Conservation (phyloP, 2,113 vertebrate species). For the Cyanoderma ruficeps region DNA sequence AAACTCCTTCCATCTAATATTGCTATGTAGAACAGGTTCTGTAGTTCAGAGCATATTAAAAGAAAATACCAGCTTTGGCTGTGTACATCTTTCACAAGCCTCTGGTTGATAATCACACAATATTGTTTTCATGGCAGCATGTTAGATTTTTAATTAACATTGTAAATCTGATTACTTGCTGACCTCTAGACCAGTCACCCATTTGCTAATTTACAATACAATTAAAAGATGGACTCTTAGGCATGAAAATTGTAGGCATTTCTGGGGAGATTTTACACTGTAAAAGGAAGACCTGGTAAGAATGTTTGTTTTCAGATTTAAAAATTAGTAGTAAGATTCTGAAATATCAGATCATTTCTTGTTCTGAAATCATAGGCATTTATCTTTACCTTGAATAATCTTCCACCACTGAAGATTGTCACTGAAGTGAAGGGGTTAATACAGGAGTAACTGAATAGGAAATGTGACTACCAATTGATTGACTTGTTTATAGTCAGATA, state of each 20-base stretch:
- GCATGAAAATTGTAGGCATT: not conserved
- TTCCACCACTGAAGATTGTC: fast-evolving
- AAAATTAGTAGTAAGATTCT: not conserved
- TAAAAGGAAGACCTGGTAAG: not conserved
- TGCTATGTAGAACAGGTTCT: not conserved
- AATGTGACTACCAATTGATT: not conserved
- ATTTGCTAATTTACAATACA: not conserved
- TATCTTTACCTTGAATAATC: not conserved
- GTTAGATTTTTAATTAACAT: slow-evolving; percentile 17
- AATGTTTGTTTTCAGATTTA: not conserved
- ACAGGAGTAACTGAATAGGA: not conserved
- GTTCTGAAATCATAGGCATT: not conserved
- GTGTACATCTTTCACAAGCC: not conserved
- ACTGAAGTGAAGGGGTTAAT: not conserved
- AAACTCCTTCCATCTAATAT: slow-evolving; percentile 27
- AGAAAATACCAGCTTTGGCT: not conserved
- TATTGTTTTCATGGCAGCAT: slow-evolving; percentile 3
- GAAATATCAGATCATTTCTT: not conserved
- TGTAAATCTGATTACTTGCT: slow-evolving; percentile 17
- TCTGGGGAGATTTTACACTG: not conserved
- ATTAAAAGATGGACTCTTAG: not conserved
- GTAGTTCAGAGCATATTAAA: not conserved
- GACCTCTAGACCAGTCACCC: not conserved
- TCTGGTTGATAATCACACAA: not conserved
- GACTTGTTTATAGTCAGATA: not conserved